Conservation (phyloP, 2,888 invertebrate species). For the Ephialtes manifestator region DNA sequence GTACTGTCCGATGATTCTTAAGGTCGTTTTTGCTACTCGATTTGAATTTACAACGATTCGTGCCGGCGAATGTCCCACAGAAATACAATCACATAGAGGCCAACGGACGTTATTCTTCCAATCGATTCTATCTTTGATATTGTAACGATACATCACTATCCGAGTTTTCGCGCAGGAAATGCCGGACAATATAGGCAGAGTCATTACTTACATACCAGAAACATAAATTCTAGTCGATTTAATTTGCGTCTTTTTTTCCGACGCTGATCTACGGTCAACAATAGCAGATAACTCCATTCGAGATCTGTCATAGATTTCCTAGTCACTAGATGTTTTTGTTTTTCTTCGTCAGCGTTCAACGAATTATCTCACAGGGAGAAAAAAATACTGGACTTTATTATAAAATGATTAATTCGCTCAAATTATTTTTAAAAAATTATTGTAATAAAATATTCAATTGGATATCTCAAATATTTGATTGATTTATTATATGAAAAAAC, state of each 20-base stretch:
- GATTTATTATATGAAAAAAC: too few relatives aligned
- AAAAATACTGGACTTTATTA: too few relatives aligned
- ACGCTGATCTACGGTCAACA: slow-evolving; percentile 2
- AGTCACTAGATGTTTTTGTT: not conserved
- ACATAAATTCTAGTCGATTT: slow-evolving; percentile 5
- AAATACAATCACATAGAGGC: not conserved
- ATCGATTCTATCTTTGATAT: slow-evolving; percentile 41
- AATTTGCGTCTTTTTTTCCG: slow-evolving; percentile 8
- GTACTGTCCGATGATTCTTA: slow-evolving; percentile 21
- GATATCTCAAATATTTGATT: too few relatives aligned
- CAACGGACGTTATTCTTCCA: slow-evolving; percentile 37
- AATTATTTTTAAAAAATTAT: too few relatives aligned
- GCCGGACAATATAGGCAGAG: not conserved
- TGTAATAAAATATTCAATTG: too few relatives aligned
- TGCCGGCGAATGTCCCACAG: not conserved
- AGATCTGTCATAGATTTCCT: not conserved
- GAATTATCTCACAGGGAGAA: not conserved
- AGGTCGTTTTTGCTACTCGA: slow-evolving; percentile 38
- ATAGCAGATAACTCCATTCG: slow-evolving; percentile 6
- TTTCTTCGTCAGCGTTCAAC: not conserved
- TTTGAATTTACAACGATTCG: slow-evolving; percentile 42
- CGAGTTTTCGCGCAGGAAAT: slow-evolving; percentile 26
- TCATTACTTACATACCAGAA: slow-evolving; percentile 18
- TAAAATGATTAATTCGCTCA: too few relatives aligned
- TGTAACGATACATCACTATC: slow-evolving; percentile 35